A percentile compares a stretch with the other conserved stretches of the same genome.
These are phyloP conservation scores for Netta rufina DNA, from an alignment of 2,797 vertebrate genomes.

Conservation along the genomic window DNA sequence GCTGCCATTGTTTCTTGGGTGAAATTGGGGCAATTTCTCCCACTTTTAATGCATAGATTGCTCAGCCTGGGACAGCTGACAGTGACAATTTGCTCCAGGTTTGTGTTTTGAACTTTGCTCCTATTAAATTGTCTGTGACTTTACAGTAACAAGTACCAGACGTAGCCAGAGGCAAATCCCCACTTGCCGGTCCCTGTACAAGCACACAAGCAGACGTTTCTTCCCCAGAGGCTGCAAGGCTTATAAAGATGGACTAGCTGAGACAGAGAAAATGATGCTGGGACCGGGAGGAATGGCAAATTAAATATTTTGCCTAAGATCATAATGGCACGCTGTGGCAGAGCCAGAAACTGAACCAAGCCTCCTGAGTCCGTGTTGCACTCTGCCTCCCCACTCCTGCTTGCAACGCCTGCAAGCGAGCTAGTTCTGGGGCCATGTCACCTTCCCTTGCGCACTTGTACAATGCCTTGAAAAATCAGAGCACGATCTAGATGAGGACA, in stretches of 20 bases:
- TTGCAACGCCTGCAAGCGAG: not conserved
- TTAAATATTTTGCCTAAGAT: not conserved
- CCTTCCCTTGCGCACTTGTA: not conserved
- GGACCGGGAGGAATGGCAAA: not conserved
- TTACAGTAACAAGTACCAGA: conserved; percentile 19
- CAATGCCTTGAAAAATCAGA: conserved; percentile 30
- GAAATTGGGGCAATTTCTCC: not conserved
- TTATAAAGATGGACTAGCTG: not conserved
- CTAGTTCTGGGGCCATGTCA: not conserved
- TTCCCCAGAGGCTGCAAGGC: not conserved
- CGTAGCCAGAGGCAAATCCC: not conserved
- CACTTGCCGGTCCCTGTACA: not conserved
- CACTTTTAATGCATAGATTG: not conserved
- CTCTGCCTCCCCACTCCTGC: not conserved
- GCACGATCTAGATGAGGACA: not conserved
- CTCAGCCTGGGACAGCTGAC: not conserved
- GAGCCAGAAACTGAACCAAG: not conserved
- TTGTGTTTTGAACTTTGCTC: conserved; percentile 20
- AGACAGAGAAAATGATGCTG: not conserved
- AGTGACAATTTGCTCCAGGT: not conserved
- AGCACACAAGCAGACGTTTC: not conserved
- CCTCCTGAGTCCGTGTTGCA: not conserved
- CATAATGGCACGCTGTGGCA: not conserved
- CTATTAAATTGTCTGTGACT: not conserved
- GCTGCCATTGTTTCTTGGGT: not conserved